Evolutionary conservation across 1,140 invertebrate species (phyloP).

Genomic region (Diabrotica undecimpunctata): DNA sequence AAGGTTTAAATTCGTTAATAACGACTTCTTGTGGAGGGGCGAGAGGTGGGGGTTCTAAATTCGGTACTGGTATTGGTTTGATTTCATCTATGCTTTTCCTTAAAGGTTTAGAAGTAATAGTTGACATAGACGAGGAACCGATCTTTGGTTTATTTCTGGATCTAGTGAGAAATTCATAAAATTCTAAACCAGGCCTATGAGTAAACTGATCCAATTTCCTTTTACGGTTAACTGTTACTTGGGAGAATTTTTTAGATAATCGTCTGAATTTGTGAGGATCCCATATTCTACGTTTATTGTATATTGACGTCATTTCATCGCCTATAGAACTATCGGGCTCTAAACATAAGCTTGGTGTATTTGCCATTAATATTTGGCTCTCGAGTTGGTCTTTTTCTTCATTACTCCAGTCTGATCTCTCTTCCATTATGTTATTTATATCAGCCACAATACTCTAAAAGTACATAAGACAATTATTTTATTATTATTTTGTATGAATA

Average conservation of each 20-base stretch:
- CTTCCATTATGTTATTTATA: slow-evolving; percentile 40
- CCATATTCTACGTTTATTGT: slow-evolving; percentile 70
- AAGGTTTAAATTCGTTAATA: slow-evolving; percentile 40
- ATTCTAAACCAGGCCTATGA: slow-evolving; percentile 71
- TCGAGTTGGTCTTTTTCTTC: slow-evolving; percentile 79
- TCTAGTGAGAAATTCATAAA: slow-evolving; percentile 61
- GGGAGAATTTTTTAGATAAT: slow-evolving; percentile 70
- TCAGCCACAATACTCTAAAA: slow-evolving; percentile 43
- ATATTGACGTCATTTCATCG: slow-evolving; percentile 67
- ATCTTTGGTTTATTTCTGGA: slow-evolving; percentile 37
- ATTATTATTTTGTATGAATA: background rate
- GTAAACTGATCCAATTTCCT: slow-evolving; percentile 80
- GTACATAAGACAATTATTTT: slow-evolving; percentile 17
- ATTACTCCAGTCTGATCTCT: slow-evolving; percentile 50
- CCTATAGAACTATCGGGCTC: slow-evolving; percentile 80
- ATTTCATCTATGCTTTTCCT: slow-evolving; percentile 19
- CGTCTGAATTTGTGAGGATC: slow-evolving; percentile 70
- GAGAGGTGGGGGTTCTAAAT: slow-evolving; percentile 48
- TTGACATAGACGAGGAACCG: background rate
- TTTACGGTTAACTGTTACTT: slow-evolving; percentile 79
- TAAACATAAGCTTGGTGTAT: slow-evolving; percentile 79
- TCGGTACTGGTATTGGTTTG: slow-evolving; percentile 48
- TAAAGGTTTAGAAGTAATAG: background rate
- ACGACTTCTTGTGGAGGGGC: slow-evolving; percentile 44
- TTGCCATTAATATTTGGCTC: slow-evolving; percentile 76